phyloP scores from a whole-genome alignment of 2,888 invertebrate genomes.

The Machimus rusticus region DNA sequence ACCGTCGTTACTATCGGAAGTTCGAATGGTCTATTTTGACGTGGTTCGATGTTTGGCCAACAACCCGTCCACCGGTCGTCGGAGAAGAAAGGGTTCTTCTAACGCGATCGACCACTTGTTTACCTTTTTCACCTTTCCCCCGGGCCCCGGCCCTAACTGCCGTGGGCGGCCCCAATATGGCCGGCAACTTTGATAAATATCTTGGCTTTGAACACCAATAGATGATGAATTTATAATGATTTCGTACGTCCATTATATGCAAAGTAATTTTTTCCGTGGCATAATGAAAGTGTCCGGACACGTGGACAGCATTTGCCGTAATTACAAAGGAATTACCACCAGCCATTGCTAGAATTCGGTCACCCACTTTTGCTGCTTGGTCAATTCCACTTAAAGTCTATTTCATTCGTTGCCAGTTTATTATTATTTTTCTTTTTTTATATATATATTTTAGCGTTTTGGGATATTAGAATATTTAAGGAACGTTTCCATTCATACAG shows the following conservation, averaged over 20 bases:
- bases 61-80: background rate
- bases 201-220: constrained; percentile 27
- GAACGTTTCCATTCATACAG: background rate
- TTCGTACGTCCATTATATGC: constrained; percentile 32
- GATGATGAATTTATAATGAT: constrained; percentile 34
- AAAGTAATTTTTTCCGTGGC: background rate
- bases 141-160: background rate
- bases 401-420: background rate
- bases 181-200: constrained; percentile 15
- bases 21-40: background rate
- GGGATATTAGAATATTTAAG: background rate
- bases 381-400: background rate
- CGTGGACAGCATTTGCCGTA: constrained; percentile 1
- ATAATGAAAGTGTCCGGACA: constrained; percentile 4
- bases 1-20: constrained; percentile 9
- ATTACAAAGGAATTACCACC: background rate
- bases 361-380: background rate
- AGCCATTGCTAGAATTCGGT: background rate
- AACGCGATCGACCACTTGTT: background rate
- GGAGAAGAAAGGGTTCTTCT: background rate
- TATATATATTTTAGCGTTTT: background rate
- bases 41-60: background rate
- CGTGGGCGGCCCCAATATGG: background rate
- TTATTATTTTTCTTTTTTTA: background rate
- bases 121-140: background rate